Evolutionary conservation across 2,888 invertebrate species (phyloP), one percentile per base, ranked within the genome.

Genomic region (Scaptomyza flava): DNA sequence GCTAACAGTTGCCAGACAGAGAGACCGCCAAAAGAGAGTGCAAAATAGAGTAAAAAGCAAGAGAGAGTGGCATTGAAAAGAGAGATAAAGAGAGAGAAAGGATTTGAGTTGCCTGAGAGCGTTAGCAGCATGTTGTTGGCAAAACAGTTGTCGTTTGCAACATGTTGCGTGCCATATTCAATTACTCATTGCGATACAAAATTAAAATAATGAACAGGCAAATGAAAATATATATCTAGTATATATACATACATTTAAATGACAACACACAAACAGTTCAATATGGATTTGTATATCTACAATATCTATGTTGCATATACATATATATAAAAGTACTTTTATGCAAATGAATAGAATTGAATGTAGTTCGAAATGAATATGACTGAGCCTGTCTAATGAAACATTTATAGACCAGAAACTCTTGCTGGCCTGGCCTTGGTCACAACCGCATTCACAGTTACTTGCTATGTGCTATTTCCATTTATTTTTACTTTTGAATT

Each of bases 131-230:
- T 71, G 69, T 47, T 56, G 45, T 14, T 8, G 30, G 20, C 36
- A 4, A 42, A 14, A 38, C 7, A 12, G 12, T 27, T 36, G 17
- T n/a, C n/a, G n/a, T n/a, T n/a, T n/a, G 68, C 79, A 61, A 70
- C 83, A 82, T 83, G 86, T 68, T 79, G 84, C 69, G 2, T 30
- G 41, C 23, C 53, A 33, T 60, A 65, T 76, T 79, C 73, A 83
- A 77, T 79, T 72, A 80, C 77, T 41, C 50, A 72, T 17, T 63
- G 68, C 72, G 47, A 66, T 70, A 70, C 69, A 69, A 82, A 80
- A 82, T 82, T 82, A 86, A 85, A 79, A 80, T 86, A 82, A 82
- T 85, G 70, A 74, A 83, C 73, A 82, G 59, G 56, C 48, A 57
- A 42, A 53, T 43, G 64, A 17, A 51, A 41, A 38, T 52, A 34